Conservation (phyloP, 2,797 vertebrate genomes). For the Brotula barbata region DNA sequence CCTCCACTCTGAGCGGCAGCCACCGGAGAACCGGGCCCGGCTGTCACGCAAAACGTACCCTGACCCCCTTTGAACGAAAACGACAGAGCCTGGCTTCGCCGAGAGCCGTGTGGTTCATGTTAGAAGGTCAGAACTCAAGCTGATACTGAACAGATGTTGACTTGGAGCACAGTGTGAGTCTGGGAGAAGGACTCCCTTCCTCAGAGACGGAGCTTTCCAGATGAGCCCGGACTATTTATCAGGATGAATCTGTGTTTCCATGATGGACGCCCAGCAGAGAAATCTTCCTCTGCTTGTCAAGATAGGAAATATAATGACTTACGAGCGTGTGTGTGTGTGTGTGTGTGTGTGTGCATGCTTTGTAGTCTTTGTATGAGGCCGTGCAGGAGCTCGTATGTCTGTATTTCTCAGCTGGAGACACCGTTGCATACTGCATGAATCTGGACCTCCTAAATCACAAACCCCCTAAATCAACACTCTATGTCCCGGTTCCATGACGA, state of each 20-base stretch:
- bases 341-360: conserved; percentile 1
- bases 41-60: conserved; percentile 52
- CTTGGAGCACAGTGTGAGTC: conserved; percentile 56
- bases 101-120: conserved; percentile 59
- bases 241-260: conserved; percentile 36
- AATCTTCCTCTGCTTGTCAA: conserved; percentile 28
- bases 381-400: too few relatives aligned
- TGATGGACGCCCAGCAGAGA: conserved; percentile 32
- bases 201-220: conserved; percentile 36
- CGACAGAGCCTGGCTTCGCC: conserved; percentile 40
- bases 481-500: too few relatives aligned
- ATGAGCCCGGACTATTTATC: conserved; percentile 33
- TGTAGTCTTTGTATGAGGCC: too few relatives aligned
- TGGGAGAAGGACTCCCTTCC: conserved; percentile 36
- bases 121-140: conserved; percentile 56
- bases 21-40: conserved; percentile 37
- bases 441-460: too few relatives aligned
- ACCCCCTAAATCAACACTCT: too few relatives aligned
- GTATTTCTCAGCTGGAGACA: too few relatives aligned
- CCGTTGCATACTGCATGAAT: too few relatives aligned
- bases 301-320: background rate
- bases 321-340: conserved; percentile 1
- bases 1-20: conserved; percentile 37
- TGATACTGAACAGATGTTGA: conserved; percentile 74
- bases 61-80: conserved; percentile 59